Evolutionary conservation across 2,888 invertebrate genomes (phyloP).

Genomic region (Thymelicus lineola): DNA sequence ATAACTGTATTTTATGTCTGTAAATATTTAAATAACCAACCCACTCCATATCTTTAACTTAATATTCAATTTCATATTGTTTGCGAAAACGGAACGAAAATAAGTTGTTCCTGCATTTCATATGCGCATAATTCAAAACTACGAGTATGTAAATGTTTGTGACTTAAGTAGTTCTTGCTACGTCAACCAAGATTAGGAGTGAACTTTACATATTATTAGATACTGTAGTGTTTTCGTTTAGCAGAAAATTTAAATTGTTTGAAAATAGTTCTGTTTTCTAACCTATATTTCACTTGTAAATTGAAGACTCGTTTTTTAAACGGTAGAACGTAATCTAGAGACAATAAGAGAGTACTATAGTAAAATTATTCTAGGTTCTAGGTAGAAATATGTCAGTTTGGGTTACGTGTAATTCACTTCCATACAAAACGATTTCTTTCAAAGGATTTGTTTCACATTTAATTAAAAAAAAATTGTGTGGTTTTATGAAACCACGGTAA

Average conservation of each 20-base stretch:
- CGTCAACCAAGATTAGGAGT: slow-evolving; percentile 22
- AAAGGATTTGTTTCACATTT: too few relatives aligned
- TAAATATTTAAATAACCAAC: background rate
- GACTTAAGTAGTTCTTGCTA: slow-evolving; percentile 26
- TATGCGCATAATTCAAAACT: slow-evolving; percentile 36
- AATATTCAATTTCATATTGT: slow-evolving; percentile 21
- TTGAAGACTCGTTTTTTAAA: too few relatives aligned
- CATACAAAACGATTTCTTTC: too few relatives aligned
- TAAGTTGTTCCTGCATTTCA: slow-evolving; percentile 25
- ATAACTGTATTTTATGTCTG: too few relatives aligned
- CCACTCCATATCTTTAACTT: background rate
- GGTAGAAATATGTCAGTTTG: too few relatives aligned
- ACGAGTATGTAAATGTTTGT: slow-evolving; percentile 33
- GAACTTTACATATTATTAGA: slow-evolving; percentile 30
- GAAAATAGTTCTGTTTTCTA: background rate
- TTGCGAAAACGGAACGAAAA: slow-evolving; percentile 12
- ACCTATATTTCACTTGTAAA: too few relatives aligned
- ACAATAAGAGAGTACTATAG: too few relatives aligned
- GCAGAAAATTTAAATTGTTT: background rate
- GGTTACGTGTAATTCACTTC: too few relatives aligned
- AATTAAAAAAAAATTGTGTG: too few relatives aligned
- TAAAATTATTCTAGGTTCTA: too few relatives aligned
- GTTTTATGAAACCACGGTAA: too few relatives aligned
- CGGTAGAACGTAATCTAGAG: too few relatives aligned
- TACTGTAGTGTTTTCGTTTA: slow-evolving; percentile 18